phyloP scores from a whole-genome alignment of 2,797 vertebrate genomes.

The Okamejei kenojei region DNA sequence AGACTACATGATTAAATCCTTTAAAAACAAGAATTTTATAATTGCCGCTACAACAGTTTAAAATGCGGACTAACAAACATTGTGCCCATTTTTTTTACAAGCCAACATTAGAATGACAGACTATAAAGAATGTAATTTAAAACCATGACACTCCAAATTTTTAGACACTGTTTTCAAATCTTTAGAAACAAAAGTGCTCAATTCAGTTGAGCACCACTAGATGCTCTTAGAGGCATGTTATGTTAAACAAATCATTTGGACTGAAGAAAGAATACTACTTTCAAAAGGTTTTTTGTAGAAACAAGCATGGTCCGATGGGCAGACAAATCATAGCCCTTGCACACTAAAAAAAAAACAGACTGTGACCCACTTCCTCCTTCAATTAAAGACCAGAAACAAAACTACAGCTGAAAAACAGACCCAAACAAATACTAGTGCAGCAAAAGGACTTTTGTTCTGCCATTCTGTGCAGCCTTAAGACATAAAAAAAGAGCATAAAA shows the following conservation, averaged over 20 bases:
- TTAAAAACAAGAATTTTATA: neutral
- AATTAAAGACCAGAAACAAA: conserved; percentile 13
- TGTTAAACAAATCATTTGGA: conserved; percentile 17
- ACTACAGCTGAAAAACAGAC: neutral
- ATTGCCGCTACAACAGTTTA: neutral
- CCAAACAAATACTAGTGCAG: neutral
- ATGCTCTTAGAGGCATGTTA: neutral
- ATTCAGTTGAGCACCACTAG: conserved; percentile 21
- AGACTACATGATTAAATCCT: neutral
- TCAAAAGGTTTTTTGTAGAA: conserved; percentile 15
- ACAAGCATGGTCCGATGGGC: conserved; percentile 27
- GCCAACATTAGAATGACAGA: conserved; percentile 12
- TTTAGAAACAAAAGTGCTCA: neutral
- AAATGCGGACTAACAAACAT: conserved; percentile 12
- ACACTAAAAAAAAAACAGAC: neutral
- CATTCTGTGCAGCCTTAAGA: neutral
- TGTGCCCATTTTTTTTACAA: neutral
- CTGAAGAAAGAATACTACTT: neutral
- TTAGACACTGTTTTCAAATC: neutral
- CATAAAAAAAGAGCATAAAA: neutral
- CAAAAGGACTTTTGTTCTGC: neutral
- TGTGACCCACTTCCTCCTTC: neutral
- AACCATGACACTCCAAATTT: conserved; percentile 16
- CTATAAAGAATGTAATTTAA: neutral
- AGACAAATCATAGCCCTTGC: conserved; percentile 2